Base-by-base conservation (phyloP, 2,113 vertebrate genomes). In the Balaenoptera acutorostrata region DNA sequence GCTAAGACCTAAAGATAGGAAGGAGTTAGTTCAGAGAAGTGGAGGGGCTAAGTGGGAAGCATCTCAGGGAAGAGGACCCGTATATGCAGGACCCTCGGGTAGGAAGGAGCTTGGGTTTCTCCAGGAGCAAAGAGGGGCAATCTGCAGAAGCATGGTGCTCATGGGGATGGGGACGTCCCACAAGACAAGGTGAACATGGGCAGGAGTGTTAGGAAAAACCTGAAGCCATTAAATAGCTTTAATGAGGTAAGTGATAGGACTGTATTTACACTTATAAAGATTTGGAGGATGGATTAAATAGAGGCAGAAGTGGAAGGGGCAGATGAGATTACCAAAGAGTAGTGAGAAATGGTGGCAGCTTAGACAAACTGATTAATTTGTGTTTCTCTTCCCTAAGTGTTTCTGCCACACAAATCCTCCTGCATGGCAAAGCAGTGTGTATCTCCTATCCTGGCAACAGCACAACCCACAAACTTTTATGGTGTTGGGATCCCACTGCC, bases 371-470 rank as follows among this genome's bases (percentile, higher is more conserved):
- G 72, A 82, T 44, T 69, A 64, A 68, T 52, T 63, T 57, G 39
- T 59, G 64, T 87, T 92, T 81, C 66, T 82, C 55, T 64, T 87
- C 63, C 61, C 10, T 31, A 84, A 78, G 52, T 86, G 66, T 39
- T 49, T 80, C 46, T 71, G 20, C 71, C 68, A 57, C 44, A 63
- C 74, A 91, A 78, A 91, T 25, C 44, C 10, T 72, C 64, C 52
- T 57, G 44, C 0, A 15, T 33, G 17, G 10, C 59, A 31, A 80
- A 66, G 25, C 39, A 44, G 39, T 49, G 31, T 29, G 11, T 46
- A 27, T 55, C 31, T 64, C n/a, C 71, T 63, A 6, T 6, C 66
- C 59, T 74, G 90, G 7, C 31, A 77, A 49, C 0, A 64, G 36
- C 75, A 83, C 61, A 66, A 46, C 9, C 63, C 63, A 49, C 17